Evolutionary conservation across 2,888 invertebrate genomes (phyloP).

Genomic region (Meloe dianella): DNA sequence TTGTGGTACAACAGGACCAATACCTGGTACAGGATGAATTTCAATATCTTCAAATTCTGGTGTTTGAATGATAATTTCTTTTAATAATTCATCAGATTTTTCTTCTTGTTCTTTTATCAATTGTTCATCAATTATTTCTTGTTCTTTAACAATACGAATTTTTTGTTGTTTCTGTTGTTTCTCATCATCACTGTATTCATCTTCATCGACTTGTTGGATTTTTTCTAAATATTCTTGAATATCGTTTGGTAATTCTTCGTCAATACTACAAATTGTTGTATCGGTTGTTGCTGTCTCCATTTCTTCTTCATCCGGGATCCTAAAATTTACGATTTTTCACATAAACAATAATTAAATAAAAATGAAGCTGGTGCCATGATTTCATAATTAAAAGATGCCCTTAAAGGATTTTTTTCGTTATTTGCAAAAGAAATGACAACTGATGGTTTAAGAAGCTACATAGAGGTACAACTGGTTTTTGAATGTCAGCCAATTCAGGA

Average conservation of each 20-base stretch:
- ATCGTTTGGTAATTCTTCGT: neutral
- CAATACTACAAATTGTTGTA: neutral
- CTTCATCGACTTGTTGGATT: slow-evolving; percentile 35
- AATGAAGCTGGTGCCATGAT: too few species aligned
- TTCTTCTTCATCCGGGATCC: neutral
- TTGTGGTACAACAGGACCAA: slow-evolving; percentile 64
- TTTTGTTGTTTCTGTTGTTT: slow-evolving; percentile 17
- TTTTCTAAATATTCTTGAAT: slow-evolving; percentile 23
- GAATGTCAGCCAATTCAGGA: too few species aligned
- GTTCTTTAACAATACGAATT: too few species aligned
- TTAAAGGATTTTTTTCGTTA: too few species aligned
- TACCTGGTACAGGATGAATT: slow-evolving; percentile 65
- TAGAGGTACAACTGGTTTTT: too few species aligned
- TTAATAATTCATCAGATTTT: slow-evolving; percentile 39
- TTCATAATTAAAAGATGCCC: too few species aligned
- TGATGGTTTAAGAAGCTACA: too few species aligned
- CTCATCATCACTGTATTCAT: slow-evolving; percentile 11
- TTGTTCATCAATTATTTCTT: slow-evolving; percentile 11
- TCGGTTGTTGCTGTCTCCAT: neutral
- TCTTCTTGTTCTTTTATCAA: neutral
- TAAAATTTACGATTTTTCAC: neutral
- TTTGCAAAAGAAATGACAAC: too few species aligned
- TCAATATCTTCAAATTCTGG: slow-evolving; percentile 48
- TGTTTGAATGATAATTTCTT: slow-evolving; percentile 40
- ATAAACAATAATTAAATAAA: too few species aligned